phyloP scores from a whole-genome alignment of 2,797 vertebrate species.

The Petrocephalus sullivani region DNA sequence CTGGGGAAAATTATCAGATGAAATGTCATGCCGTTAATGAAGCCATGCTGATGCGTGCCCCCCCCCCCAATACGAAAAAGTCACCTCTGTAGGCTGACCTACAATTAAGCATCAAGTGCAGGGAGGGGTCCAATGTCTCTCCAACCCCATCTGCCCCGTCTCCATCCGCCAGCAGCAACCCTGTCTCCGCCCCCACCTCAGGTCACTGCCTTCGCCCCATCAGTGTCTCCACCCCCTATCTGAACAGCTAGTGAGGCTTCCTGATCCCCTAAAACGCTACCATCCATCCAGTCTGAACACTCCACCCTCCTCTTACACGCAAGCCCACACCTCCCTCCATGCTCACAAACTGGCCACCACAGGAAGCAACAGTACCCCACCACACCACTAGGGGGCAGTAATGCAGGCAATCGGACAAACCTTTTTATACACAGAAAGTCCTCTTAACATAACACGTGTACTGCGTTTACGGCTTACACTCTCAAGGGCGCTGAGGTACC shows the following conservation, averaged over 20 bases:
- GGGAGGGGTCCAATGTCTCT: not conserved
- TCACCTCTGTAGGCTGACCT: not conserved
- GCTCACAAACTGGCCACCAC: not conserved
- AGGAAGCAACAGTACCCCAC: not conserved
- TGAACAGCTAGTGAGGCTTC: not conserved
- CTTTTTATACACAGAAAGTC: not conserved
- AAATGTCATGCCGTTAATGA: conserved; percentile 74
- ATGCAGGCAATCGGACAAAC: not conserved
- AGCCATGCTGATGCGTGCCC: conserved; percentile 57
- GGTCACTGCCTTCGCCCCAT: not conserved
- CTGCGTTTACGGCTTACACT: not conserved
- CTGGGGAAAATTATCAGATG: conserved; percentile 77
- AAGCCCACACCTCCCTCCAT: not conserved
- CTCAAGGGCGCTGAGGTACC: not conserved
- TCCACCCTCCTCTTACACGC: not conserved
- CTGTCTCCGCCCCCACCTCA: not conserved
- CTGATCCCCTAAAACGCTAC: not conserved
- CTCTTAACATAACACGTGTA: not conserved
- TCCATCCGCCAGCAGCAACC: not conserved
- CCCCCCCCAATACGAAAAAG: conserved; percentile 53
- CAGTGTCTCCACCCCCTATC: not conserved
- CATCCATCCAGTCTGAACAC: not conserved
- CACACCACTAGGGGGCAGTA: not conserved
- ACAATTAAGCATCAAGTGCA: not conserved
- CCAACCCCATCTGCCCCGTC: not conserved